Base-by-base conservation (phyloP, 2,797 vertebrate genomes). In the Limosa lapponica region DNA sequence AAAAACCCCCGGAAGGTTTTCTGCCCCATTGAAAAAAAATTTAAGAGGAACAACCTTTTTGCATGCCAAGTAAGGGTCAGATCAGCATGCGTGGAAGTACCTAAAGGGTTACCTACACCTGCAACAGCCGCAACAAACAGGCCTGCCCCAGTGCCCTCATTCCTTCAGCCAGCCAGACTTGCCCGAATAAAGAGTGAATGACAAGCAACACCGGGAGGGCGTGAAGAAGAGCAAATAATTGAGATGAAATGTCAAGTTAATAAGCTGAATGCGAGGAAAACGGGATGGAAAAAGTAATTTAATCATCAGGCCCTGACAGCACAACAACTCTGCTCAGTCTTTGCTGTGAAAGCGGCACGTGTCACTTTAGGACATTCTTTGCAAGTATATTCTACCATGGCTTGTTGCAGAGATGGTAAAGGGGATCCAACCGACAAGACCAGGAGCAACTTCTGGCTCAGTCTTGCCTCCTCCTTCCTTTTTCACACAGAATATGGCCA, bases 321-420 rank as follows among this genome's bases (percentile, higher is more conserved):
- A 34, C 24, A 67, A 23, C 11, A 3, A 7, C 34, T 48, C 49
- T 15, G 30, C 61, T 2, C 27, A 46, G 65, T 6, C 44, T 32
- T 43, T 2, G 0, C 11, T 0, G 0, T 0, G 0, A 59, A 55
- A 84, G 78, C 8, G 0, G 0, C 0, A 4, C 1, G 8, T 2
- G 30, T 49, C 16, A 43, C 36, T 20, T 54, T 0, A 27, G 43
- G 58, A 70, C 25, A 8, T 3, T 52, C 70, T 14, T 32, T 2
- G 22, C 0, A 7, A 70, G 27, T 28, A 18, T 69, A 39, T 52
- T 80, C 43, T 48, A 16, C 34, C 3, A 11, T 6, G 2, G 19
- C 5, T 72, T 4, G 0, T 1, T 24, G 57, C 39, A 71, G 58
- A 39, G 62, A 16, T n/a, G 58, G 65, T 2, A 44, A 66, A 80